Evolutionary conservation across 1,140 invertebrate species (phyloP).

Genomic region (Halesus radiatus): DNA sequence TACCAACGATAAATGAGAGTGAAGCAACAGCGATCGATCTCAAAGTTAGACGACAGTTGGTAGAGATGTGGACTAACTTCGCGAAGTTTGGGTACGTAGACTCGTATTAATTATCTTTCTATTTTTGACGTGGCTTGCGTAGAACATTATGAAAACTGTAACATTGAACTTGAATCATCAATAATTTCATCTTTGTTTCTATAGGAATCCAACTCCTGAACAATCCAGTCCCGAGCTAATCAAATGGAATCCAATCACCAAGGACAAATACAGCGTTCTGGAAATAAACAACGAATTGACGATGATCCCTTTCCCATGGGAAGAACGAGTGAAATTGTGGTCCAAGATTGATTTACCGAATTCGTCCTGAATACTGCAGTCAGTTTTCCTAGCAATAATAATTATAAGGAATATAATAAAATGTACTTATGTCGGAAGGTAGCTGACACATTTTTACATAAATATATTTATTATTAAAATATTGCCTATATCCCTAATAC

Average conservation of each 20-base stretch:
- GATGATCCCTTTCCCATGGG: slow-evolving; percentile 30
- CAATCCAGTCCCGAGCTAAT: neutral
- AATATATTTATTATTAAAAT: too few species aligned
- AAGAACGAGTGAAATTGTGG: slow-evolving; percentile 38
- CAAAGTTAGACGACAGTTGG: slow-evolving; percentile 62
- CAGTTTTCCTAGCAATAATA: too few species aligned
- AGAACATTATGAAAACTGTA: neutral
- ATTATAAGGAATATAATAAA: too few species aligned
- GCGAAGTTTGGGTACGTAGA: slow-evolving; percentile 66
- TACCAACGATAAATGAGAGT: slow-evolving; percentile 54
- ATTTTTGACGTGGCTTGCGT: neutral
- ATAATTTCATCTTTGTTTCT: neutral
- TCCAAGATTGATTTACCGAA: too few species aligned
- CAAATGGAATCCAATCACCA: slow-evolving; percentile 26
- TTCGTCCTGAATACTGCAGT: too few species aligned
- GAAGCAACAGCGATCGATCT: slow-evolving; percentile 60
- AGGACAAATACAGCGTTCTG: neutral
- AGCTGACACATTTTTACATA: too few species aligned
- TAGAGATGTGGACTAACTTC: slow-evolving; percentile 69
- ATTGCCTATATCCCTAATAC: too few species aligned
- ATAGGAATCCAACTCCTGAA: slow-evolving; percentile 38
- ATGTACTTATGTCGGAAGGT: too few species aligned
- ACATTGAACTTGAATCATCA: too few species aligned
- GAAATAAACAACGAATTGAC: neutral
- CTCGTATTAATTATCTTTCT: neutral